A percentile compares a stretch with the other conserved stretches of the same genome.
phyloP scores from a whole-genome alignment of 2,797 vertebrate species.

The Cryptoprocta ferox region DNA sequence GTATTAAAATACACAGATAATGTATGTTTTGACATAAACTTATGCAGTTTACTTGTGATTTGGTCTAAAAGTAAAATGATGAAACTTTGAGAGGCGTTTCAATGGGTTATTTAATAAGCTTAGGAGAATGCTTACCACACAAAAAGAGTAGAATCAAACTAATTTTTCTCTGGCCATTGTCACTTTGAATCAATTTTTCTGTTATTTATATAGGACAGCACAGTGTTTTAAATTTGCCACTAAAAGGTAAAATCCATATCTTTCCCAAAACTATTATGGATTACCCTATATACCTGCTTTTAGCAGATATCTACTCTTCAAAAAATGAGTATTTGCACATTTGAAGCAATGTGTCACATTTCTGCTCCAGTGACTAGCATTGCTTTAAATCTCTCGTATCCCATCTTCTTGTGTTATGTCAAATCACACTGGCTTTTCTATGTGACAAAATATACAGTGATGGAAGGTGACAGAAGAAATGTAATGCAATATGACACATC shows the following conservation, averaged over 20 bases:
- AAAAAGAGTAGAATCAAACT: background rate
- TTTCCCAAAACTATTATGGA: conserved; percentile 28
- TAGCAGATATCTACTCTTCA: conserved; percentile 60
- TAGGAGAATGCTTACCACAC: background rate
- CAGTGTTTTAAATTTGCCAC: conserved; percentile 10
- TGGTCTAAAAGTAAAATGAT: background rate
- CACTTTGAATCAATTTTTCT: conserved; percentile 6
- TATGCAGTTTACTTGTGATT: background rate
- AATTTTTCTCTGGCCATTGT: conserved; percentile 1
- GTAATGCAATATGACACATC: conserved; percentile 84
- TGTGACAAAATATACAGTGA: conserved; percentile 80
- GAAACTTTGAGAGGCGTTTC: background rate
- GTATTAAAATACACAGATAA: background rate
- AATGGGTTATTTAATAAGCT: background rate
- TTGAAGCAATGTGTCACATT: conserved; percentile 74
- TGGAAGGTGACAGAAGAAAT: conserved; percentile 83
- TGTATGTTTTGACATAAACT: background rate
- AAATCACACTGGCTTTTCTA: conserved; percentile 79
- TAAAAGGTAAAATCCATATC: conserved; percentile 19
- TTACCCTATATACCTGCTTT: conserved; percentile 40
- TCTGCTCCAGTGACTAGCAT: conserved; percentile 70
- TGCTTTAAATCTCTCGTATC: conserved; percentile 79
- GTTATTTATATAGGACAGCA: background rate
- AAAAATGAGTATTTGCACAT: conserved; percentile 74
- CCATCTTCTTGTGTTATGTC: conserved; percentile 81